Percentiles rank a stretch among this genome's conserved stretches.
Conservation (phyloP, 2,113 vertebrate species). For the Chaetodon trifascialis region DNA sequence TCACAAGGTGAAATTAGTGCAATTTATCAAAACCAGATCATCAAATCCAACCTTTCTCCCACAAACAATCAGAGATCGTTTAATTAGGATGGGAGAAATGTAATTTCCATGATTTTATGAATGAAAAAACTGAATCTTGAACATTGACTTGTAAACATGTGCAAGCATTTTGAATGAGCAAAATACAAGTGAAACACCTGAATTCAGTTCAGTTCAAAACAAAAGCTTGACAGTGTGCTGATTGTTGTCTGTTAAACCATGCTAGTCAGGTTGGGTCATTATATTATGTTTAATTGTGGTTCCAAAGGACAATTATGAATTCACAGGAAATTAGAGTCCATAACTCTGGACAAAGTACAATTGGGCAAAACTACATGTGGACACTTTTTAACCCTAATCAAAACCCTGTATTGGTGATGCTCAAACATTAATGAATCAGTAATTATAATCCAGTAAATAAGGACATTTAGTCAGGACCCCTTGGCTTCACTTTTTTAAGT, state of each 20-base stretch:
- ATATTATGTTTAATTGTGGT: not conserved
- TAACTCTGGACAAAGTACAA: not conserved
- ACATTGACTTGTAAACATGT: not conserved
- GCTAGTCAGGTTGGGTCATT: not conserved
- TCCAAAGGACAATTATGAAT: not conserved
- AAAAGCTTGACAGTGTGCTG: not conserved
- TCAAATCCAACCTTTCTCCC: not conserved
- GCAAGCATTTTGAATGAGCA: too few relatives aligned
- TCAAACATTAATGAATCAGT: too few relatives aligned
- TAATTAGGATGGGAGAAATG: not conserved
- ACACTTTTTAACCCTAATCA: not conserved
- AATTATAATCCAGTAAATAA: too few relatives aligned
- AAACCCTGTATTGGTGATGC: not conserved
- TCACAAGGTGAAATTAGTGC: not conserved
- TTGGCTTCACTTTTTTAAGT: too few relatives aligned
- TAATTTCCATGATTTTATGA: not conserved
- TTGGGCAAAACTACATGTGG: not conserved
- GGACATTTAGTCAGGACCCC: too few relatives aligned
- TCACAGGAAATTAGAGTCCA: not conserved
- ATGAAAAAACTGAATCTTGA: not conserved
- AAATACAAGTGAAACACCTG: not conserved
- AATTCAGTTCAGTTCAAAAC: not conserved
- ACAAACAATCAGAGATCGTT: not conserved
- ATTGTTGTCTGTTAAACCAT: not conserved
- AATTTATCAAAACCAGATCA: slow-evolving; percentile 2